A percentile compares a stretch with the other conserved stretches of the same genome.
Conservation (phyloP, 2,888 invertebrate genomes). For the Priocnemis perturbator region DNA sequence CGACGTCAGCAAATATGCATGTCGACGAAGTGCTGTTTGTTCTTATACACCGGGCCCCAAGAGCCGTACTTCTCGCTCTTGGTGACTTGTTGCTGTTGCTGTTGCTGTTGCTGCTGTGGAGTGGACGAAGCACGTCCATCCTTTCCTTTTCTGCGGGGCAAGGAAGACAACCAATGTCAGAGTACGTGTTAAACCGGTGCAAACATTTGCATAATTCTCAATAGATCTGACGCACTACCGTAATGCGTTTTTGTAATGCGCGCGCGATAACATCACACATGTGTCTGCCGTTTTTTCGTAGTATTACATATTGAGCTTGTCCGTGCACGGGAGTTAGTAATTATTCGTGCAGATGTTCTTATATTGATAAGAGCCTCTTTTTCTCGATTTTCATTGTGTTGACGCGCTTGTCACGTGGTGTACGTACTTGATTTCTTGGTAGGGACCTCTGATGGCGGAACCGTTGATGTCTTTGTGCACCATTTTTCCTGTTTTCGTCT, state of each 20-base stretch:
- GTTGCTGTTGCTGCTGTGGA: constrained; percentile 58
- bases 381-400: background rate
- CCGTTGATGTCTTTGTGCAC: constrained; percentile 58
- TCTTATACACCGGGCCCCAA: constrained; percentile 86
- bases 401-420: background rate
- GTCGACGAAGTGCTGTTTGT: constrained; percentile 83
- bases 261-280: background rate
- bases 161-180: background rate
- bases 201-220: background rate
- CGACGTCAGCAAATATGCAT: constrained; percentile 81
- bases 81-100: constrained; percentile 71
- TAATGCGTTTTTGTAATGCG: background rate
- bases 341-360: too few relatives aligned
- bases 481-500: constrained; percentile 54
- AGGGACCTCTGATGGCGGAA: constrained; percentile 60
- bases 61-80: constrained; percentile 77
- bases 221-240: too few relatives aligned
- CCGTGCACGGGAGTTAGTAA: too few relatives aligned
- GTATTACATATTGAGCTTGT: background rate
- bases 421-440: constrained; percentile 63
- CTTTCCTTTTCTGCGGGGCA: constrained; percentile 65
- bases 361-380: too few relatives aligned
- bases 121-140: background rate
- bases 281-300: background rate
- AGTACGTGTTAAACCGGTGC: background rate